A percentile compares a stretch with the other conserved stretches of the same genome.
Evolutionary conservation across 2,797 vertebrate genomes (phyloP).

Genomic region (Sylvia borin): DNA sequence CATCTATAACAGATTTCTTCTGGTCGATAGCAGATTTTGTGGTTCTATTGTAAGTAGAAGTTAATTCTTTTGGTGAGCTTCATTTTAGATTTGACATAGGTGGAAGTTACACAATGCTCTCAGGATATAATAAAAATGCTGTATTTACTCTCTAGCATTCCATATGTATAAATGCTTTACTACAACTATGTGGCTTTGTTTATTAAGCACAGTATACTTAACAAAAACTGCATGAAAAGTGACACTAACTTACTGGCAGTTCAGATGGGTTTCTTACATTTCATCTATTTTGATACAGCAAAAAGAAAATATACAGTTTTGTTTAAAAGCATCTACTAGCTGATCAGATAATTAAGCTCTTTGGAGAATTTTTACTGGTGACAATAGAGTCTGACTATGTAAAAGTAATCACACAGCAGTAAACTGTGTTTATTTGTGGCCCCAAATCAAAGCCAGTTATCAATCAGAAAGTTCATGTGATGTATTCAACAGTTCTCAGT

Average conservation of each 20-base stretch:
- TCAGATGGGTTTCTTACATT: background rate
- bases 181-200: background rate
- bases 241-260: background rate
- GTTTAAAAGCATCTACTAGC: background rate
- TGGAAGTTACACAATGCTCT: background rate
- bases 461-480: background rate
- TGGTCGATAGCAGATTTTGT: slow-evolving; percentile 92
- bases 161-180: background rate
- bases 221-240: background rate
- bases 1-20: slow-evolving; percentile 87
- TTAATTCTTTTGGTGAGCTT: background rate
- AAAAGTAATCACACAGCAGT: background rate
- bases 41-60: slow-evolving; percentile 87
- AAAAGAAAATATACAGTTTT: background rate
- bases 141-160: background rate
- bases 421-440: background rate
- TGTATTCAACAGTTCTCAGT: background rate
- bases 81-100: background rate
- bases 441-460: background rate
- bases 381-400: background rate
- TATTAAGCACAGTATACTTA: background rate
- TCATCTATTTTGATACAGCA: background rate
- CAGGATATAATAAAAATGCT: background rate
- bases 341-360: background rate
- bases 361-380: background rate